These are phyloP conservation scores for Tinamus guttatus DNA, from an alignment of 2,113 vertebrate genomes.

Conservation along the genomic window DNA sequence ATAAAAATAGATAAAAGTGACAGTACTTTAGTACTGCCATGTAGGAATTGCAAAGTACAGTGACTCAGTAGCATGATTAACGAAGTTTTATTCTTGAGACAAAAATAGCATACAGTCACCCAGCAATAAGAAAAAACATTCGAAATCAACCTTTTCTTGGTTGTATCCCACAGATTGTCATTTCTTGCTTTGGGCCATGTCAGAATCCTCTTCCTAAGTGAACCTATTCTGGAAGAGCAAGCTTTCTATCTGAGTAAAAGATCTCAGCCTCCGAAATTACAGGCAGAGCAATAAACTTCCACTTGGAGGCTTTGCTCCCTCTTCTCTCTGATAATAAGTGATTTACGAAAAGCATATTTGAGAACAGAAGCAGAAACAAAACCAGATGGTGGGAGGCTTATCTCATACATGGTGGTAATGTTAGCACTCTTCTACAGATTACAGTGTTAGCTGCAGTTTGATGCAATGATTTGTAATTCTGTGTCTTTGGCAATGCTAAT, in stretches of 20 bases:
- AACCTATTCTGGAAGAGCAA: neutral
- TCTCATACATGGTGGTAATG: accelerated
- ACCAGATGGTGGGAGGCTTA: neutral
- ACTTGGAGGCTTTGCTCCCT: neutral
- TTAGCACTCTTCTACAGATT: neutral
- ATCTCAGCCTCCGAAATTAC: neutral
- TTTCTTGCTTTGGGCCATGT: constrained; percentile 11
- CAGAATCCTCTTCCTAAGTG: constrained; percentile 3
- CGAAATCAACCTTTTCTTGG: neutral
- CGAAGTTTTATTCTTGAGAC: neutral
- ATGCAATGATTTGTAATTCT: neutral
- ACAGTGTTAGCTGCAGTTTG: neutral
- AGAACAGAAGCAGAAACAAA: neutral
- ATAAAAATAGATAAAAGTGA: constrained; percentile 4
- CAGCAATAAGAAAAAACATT: neutral
- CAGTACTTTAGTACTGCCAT: neutral
- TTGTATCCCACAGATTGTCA: neutral
- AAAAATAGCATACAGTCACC: constrained; percentile 8
- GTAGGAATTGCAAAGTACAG: constrained; percentile 17
- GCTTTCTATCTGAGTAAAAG: constrained; percentile 5
- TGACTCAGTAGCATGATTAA: constrained; percentile 29
- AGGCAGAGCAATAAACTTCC: neutral
- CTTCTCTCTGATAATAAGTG: neutral
- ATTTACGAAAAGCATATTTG: neutral
- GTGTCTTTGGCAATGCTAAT: neutral